Base-by-base conservation (phyloP, 2,888 invertebrate genomes). In the Ectemnius lituratus region DNA sequence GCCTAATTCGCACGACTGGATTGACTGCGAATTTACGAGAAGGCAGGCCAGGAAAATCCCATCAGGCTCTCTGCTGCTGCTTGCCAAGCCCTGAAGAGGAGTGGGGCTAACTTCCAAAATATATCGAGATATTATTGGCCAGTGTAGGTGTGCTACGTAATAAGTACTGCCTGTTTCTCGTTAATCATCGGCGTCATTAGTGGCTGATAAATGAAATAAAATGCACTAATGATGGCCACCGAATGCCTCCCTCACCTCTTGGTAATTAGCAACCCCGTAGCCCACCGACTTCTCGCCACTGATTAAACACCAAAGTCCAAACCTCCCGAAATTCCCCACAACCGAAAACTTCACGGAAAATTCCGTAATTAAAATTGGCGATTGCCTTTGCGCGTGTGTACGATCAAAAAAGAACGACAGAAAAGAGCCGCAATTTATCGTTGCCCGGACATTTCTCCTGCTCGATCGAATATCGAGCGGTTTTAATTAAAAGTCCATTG, bases 131-230 rank as follows among this genome's bases (percentile, higher is more conserved):
- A 61, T 75, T 65, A 52, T 68, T 63, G 57, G 28, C 56, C 65
- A 62, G 62, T 45, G 69, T 66, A 56, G 65, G 28, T 58, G 45
- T 37, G 49, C 68, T 68, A 52, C 45, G 56, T 45, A 56, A 59
- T 67, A 73, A 69, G 66, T 70, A 45, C 70, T 16, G 52, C 57
- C 65, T 56, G 28, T 61, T 66, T n/a, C 27, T 72, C 75, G 62
- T 75, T 75, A 75, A 75, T 75, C 75, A 72, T 65, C 46, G 60
- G 49, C 68, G 57, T 68, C 68, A 67, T 75, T 72, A 75, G 75
- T 72, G 65, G 27, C 58, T 65, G 62, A 68, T 75, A 68, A 75
- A 68, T 68, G 72, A 72, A 75, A 75, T 75, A 68, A 75, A 75
- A 75, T 68, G 37, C 62, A 49, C 67, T 72, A 64, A 72, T 58